phyloP scores from a whole-genome alignment of 2,797 vertebrate genomes.

The Crocidura indochinensis region DNA sequence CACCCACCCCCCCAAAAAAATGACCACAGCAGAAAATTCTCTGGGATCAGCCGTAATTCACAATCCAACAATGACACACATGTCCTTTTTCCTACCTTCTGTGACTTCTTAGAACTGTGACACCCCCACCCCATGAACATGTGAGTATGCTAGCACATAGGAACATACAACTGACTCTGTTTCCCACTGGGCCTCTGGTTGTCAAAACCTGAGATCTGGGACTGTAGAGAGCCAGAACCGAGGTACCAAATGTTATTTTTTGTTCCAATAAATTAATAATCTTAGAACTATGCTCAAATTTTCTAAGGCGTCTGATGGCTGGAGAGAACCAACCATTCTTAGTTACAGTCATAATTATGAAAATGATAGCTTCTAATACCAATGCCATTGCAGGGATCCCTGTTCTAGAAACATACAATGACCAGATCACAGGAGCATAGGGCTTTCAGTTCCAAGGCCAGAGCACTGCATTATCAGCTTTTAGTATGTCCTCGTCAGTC shows the following conservation, averaged over 20 bases:
- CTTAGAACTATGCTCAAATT: conserved; percentile 41
- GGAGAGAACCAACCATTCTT: not conserved
- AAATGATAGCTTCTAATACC: conserved; percentile 23
- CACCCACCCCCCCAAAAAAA: no score
- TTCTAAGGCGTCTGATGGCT: conserved; percentile 58
- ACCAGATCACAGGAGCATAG: conserved; percentile 33
- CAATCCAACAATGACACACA: conserved; percentile 75
- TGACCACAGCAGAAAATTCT: conserved; percentile 5
- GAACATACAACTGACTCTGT: not conserved
- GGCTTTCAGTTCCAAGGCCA: conserved; percentile 63
- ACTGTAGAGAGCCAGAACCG: not conserved
- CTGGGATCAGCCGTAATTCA: conserved; percentile 42
- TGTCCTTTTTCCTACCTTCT: not conserved
- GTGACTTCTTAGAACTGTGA: conserved; percentile 66
- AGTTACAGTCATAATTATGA: conserved; percentile 37
- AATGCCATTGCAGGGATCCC: not conserved
- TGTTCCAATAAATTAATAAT: conserved; percentile 23
- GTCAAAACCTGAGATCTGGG: not conserved
- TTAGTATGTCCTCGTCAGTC: not conserved
- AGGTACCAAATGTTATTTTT: not conserved
- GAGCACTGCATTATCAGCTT: conserved; percentile 27
- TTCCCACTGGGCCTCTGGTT: conserved; percentile 11
- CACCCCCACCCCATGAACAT: conserved; percentile 80
- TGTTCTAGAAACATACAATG: conserved; percentile 46
- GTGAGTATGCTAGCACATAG: no score